Percentiles rank a stretch among this genome's conserved stretches.
phyloP scores from a whole-genome alignment of 2,797 vertebrate genomes.

The Ptychobarbus kaznakovi region DNA sequence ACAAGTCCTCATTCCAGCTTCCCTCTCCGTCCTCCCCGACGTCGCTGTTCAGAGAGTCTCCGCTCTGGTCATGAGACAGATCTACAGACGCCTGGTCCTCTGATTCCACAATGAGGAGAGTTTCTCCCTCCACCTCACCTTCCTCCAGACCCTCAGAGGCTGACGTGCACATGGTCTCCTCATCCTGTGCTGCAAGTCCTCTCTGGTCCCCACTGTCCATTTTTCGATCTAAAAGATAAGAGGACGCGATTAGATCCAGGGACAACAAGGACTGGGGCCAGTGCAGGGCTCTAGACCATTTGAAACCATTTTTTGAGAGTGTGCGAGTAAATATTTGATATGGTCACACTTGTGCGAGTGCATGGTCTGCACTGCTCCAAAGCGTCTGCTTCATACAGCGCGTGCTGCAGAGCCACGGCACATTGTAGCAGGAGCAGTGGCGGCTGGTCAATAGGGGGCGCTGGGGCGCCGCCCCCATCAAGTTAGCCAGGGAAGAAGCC shows the following conservation, averaged over 20 bases:
- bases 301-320: no score
- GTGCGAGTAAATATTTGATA: no score
- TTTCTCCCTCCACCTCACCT: constrained; percentile 96
- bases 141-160: constrained; percentile 96
- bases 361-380: no score
- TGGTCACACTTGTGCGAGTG: no score
- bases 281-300: not conserved
- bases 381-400: no score
- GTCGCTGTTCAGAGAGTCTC: constrained; percentile 94
- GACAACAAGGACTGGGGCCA: not conserved
- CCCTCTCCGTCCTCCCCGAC: constrained; percentile 81
- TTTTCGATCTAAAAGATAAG: not conserved
- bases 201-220: constrained; percentile 81
- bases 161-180: constrained; percentile 87
- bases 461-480: no score
- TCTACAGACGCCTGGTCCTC: constrained; percentile 96
- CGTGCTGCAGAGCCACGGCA: no score
- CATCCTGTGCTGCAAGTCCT: constrained; percentile 80
- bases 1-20: constrained; percentile 90
- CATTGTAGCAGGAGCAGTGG: no score
- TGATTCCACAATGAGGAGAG: constrained; percentile 92
- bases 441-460: no score
- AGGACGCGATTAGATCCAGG: not conserved
- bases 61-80: constrained; percentile 95
- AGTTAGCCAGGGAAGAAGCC: no score